Evolutionary conservation across 2,888 invertebrate genomes (phyloP), one percentile per base, ranked within the genome.

Genomic region (Caradrina clavipalpis): DNA sequence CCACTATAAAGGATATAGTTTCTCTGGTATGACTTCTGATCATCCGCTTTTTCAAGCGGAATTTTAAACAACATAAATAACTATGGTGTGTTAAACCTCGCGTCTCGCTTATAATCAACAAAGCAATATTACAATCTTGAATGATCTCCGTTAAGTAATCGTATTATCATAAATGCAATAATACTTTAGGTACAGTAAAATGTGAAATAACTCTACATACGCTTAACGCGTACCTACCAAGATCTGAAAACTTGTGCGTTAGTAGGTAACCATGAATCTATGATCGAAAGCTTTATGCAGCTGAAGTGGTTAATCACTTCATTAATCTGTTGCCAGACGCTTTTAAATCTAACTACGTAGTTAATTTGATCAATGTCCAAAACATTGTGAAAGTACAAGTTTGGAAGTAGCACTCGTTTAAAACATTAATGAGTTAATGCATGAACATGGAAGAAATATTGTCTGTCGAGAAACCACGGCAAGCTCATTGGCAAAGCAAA

Each of bases 401-500:
- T 22, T 61, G 55, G 71, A 42, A 68, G 55, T 69, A 68, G 65
- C 53, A 69, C n/a, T 62, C 21, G 21, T 63, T 66, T 62, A 54
- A 62, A 65, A 59, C n/a, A 47, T 42, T 42, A 42, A 42, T 61
- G 19, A 42, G 62, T 61, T 5, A 42, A 47, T 39, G 39, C 11
- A 39, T 47, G 19, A 67, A 73, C 19, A 63, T 61, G 31, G 54
- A 55, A 68, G 39, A 62, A 69, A 55, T 57, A 61, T 61, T 56
- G 54, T 70, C 60, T 19, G 65, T 72, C 54, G 56, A 66, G 53
- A 69, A 67, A 61, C 17, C 67, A 55, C 73, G 84, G 84, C 84
- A 84, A 84, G 82, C 62, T 73, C 67, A 68, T 62, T 80, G 84
- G 84, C 83, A 76, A 78, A 76, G 67, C 79, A 73, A 65, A 75